Base-by-base conservation (phyloP, 2,888 invertebrate species). In the Tanypteryx hageni region DNA sequence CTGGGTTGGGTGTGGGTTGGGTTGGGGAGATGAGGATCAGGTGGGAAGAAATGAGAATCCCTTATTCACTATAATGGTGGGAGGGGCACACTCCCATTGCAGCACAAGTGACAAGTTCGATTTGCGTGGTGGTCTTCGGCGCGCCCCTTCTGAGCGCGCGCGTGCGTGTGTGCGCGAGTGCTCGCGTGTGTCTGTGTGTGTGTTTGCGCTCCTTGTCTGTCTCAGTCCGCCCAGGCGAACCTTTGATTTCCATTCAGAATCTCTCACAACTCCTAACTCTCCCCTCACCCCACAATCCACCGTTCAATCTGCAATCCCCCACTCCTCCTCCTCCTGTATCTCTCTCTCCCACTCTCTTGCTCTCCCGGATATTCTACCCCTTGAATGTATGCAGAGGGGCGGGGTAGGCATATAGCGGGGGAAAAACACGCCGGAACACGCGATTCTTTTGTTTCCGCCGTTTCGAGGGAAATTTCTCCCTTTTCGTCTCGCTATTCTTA, bases 21-120 rank as follows among this genome's bases (percentile, higher is more conserved):
- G 76, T 76, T 27, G 76, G 44, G 76, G 27, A 76, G 76, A 76
- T 76, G 76, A 76, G 27, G 27, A 18, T 27, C 76, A 11, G 22
- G 76, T 76, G 76, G 76, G 76, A 76, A 76, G 76, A 76, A 76
- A 76, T 76, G 76, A 76, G 76, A 76, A 76, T 76, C 22, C 76
- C n/a, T 8, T 27, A 76, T 76, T 76, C 76, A 27, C 76, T 27
- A 76, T 76, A 76, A 76, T 76, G 76, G 27, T 76, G 76, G 76
- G 76, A 76, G 76, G 22, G 76, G 76, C 27, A 76, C 5, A 22
- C 22, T 27, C 27, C 22, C 76, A 13, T 27, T 27, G 68, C 68
- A 68, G n/a, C 68, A 18, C 68, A 22, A 68, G 76, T 76, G 76
- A 76, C 76, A 76, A 14, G 76, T 76, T 76, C 76, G 76, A 76